Evolutionary conservation across 2,888 invertebrate species (phyloP).

Genomic region (Cremastinae sp.): DNA sequence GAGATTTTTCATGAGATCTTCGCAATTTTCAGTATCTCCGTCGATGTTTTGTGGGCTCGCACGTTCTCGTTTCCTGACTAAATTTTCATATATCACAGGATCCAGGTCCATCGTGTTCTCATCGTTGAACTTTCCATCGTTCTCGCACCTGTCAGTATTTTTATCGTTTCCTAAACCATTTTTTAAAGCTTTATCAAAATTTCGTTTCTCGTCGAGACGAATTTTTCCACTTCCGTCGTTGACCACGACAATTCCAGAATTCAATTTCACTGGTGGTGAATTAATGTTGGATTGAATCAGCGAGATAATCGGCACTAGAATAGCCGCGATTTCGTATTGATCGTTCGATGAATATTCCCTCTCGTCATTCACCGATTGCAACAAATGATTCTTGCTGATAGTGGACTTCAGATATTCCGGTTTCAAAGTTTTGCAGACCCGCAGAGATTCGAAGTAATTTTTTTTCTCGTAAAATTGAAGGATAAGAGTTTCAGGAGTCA

Average conservation of each 20-base stretch:
- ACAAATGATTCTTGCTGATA: constrained; percentile 11
- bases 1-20: constrained; percentile 26
- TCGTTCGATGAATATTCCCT: constrained; percentile 36
- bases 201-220: constrained; percentile 73
- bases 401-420: constrained; percentile 81
- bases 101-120: constrained; percentile 19
- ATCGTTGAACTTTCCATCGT: constrained; percentile 6
- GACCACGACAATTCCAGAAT: constrained; percentile 77
- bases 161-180: constrained; percentile 61
- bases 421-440: constrained; percentile 82
- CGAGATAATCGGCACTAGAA: constrained; percentile 68
- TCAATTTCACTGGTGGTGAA: constrained; percentile 69
- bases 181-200: constrained; percentile 64
- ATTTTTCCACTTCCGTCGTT: constrained; percentile 68
- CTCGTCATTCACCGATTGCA: constrained; percentile 65
- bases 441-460: constrained; percentile 83
- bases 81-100: constrained; percentile 59
- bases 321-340: constrained; percentile 57
- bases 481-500: constrained; percentile 84
- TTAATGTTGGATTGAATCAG: constrained; percentile 68
- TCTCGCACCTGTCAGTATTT: not conserved
- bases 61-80: constrained; percentile 46
- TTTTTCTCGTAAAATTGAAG: constrained; percentile 84
- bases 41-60: constrained; percentile 8
- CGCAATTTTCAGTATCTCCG: constrained; percentile 15